Evolutionary conservation across 2,888 invertebrate species (phyloP).

Genomic region (Axea sp.): DNA sequence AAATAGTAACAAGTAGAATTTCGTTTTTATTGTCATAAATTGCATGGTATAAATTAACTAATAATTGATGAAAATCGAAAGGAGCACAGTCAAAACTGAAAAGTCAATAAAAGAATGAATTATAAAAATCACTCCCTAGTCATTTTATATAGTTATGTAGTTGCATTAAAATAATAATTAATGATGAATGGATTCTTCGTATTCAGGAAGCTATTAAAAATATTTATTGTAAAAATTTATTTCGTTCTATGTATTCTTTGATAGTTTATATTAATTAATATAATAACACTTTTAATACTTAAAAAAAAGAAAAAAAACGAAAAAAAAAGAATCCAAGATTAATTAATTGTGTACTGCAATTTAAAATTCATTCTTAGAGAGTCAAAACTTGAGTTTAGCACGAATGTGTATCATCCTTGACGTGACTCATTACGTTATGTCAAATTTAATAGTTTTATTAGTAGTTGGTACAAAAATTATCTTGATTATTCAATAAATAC

Average conservation of each 20-base stretch:
- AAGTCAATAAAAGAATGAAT: conserved; percentile 6
- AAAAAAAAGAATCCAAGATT: neutral
- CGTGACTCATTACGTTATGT: neutral
- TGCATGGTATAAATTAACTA: conserved; percentile 1
- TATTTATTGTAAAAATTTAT: conserved; percentile 24
- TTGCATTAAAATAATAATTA: conserved; percentile 21
- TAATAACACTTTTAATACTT: conserved; percentile 12
- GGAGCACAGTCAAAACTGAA: conserved; percentile 14
- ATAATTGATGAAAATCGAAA: conserved; percentile 2
- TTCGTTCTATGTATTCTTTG: conserved; percentile 32
- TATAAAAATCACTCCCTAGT: conserved; percentile 40
- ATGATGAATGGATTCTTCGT: conserved; percentile 17
- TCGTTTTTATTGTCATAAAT: conserved; percentile 18
- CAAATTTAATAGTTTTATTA: conserved; percentile 17
- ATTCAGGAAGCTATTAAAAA: conserved; percentile 14
- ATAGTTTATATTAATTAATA: conserved; percentile 42
- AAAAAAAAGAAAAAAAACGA: too few species aligned
- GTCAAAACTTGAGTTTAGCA: conserved; percentile 1
- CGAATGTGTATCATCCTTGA: neutral
- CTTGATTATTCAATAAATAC: too few species aligned
- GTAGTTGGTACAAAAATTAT: conserved; percentile 1
- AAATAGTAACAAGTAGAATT: too few species aligned
- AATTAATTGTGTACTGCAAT: neutral
- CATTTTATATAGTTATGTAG: conserved; percentile 54
- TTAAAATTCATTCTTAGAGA: neutral